Percentiles rank a stretch among this genome's conserved stretches.
These are phyloP conservation scores for Crotalus horridus DNA, from an alignment of 2,113 vertebrate genomes.

Conservation along the genomic window DNA sequence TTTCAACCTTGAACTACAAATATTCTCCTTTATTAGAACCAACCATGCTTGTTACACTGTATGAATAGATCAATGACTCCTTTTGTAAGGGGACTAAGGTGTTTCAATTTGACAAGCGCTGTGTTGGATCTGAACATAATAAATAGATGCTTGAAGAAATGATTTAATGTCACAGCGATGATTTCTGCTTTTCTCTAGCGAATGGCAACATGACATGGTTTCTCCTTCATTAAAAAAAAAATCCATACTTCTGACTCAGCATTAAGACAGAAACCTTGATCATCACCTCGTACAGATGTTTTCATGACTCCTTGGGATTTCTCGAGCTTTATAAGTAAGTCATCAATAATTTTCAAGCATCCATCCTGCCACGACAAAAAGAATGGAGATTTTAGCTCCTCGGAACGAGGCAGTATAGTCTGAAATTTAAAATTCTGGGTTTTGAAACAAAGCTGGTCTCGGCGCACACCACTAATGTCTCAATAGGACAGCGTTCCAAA, in stretches of 20 bases:
- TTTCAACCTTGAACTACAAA: too few relatives aligned
- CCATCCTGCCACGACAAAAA: neutral
- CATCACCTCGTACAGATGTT: neutral
- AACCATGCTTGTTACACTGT: neutral
- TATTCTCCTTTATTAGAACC: neutral
- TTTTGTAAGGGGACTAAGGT: neutral
- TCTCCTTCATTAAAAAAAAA: slow-evolving; percentile 13
- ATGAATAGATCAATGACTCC: neutral
- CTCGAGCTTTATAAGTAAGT: slow-evolving; percentile 18
- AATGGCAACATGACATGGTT: neutral
- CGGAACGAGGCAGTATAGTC: neutral
- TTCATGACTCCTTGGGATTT: slow-evolving; percentile 29
- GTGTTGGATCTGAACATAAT: neutral
- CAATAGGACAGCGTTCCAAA: neutral
- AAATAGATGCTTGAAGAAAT: neutral
- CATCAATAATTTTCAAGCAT: slow-evolving; percentile 3
- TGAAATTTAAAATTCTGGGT: neutral
- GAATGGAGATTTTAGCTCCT: neutral
- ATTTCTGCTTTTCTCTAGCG: neutral
- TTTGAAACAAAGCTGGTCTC: neutral
- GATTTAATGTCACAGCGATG: neutral
- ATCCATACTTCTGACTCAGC: neutral
- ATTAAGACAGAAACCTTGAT: neutral
- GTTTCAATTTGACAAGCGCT: neutral
- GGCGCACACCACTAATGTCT: neutral